phyloP scores from a whole-genome alignment of 2,113 vertebrate genomes.

The Anhinga rufa region DNA sequence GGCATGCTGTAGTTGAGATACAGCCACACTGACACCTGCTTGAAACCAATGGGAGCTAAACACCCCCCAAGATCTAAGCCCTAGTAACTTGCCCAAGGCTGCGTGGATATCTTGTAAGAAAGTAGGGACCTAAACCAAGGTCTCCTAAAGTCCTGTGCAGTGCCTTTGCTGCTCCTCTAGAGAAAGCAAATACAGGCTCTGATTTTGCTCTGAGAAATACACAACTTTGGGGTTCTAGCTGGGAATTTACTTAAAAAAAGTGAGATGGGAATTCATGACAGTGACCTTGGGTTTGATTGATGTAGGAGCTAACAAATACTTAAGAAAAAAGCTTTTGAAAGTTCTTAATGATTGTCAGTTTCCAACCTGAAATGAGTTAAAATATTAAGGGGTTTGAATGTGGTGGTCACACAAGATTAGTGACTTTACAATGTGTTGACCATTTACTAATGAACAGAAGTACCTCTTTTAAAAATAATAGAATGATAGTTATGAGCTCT shows the following conservation, averaged over 20 bases:
- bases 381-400: background rate
- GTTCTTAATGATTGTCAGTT: background rate
- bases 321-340: background rate
- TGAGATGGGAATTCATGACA: background rate
- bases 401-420: background rate
- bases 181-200: background rate
- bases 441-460: background rate
- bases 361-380: background rate
- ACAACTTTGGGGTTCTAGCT: background rate
- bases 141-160: background rate
- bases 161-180: background rate
- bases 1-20: background rate
- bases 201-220: background rate
- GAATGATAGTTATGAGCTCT: background rate
- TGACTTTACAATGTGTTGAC: background rate
- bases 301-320: background rate
- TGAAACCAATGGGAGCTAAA: background rate
- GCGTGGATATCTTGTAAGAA: background rate
- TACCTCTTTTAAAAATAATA: background rate
- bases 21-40: background rate
- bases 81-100: background rate
- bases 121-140: background rate
- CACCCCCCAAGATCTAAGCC: background rate
- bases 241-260: background rate
- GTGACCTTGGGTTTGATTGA: background rate